Conservation (phyloP, 2,888 invertebrate genomes). For the Coecobrya sp. region DNA sequence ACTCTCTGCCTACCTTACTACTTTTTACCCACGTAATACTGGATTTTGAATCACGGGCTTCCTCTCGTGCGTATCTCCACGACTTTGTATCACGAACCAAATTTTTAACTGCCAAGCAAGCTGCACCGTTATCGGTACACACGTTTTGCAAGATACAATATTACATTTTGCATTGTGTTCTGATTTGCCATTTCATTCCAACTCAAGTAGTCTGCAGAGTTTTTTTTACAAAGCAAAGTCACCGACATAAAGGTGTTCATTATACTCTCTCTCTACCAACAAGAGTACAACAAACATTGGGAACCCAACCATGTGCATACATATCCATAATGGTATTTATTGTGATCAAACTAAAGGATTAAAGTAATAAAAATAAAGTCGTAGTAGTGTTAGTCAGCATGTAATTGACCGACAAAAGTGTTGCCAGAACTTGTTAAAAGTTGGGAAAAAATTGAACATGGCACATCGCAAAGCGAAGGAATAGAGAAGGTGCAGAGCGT, state of each 20-base stretch:
- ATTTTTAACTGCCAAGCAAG: not conserved
- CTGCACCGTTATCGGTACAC: not conserved
- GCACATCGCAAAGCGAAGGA: not conserved
- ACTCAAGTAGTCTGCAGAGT: not conserved
- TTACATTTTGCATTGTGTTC: not conserved
- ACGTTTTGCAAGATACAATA: not conserved
- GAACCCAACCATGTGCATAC: conserved; percentile 4
- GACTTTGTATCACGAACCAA: not conserved
- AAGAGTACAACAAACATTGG: not conserved
- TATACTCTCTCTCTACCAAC: no score
- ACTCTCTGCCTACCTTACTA: no score
- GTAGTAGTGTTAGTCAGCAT: not conserved
- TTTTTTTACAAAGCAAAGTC: not conserved
- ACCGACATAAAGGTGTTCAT: not conserved
- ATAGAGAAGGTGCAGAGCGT: not conserved
- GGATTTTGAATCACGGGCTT: no score
- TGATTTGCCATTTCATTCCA: not conserved
- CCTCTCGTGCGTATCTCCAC: no score
- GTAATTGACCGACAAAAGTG: conserved; percentile 31
- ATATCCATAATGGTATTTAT: not conserved
- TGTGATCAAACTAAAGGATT: conserved; percentile 21
- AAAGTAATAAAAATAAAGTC: not conserved
- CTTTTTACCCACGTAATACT: no score
- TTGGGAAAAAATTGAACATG: conserved; percentile 22
- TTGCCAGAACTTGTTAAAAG: conserved; percentile 19